A percentile compares a stretch with the other conserved stretches of the same genome.
phyloP scores from a whole-genome alignment of 2,888 invertebrate genomes.

The Pachliopta kotzebuea region DNA sequence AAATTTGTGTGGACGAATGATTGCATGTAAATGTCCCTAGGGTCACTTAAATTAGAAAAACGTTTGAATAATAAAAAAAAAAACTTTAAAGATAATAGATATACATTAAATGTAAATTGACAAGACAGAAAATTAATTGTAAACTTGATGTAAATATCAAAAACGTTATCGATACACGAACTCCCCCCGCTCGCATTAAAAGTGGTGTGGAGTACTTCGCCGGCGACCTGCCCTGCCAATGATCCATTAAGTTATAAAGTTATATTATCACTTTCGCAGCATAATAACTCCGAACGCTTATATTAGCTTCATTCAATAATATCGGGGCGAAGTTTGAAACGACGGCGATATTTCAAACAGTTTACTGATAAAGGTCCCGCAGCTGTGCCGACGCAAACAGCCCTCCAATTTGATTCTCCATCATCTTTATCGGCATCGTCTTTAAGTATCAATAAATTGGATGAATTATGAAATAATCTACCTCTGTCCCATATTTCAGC shows the following conservation, averaged over 20 bases:
- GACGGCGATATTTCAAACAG: constrained; percentile 29
- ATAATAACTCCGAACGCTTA: constrained; percentile 21
- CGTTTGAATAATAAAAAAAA: too few relatives aligned
- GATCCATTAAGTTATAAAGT: constrained; percentile 25
- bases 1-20: too few relatives aligned
- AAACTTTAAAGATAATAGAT: too few relatives aligned
- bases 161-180: too few relatives aligned
- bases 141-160: too few relatives aligned
- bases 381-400: constrained; percentile 25
- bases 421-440: constrained; percentile 27
- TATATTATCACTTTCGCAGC: constrained; percentile 24
- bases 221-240: constrained; percentile 6
- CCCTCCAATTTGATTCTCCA: constrained; percentile 25
- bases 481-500: constrained; percentile 2
- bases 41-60: too few relatives aligned
- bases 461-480: constrained; percentile 23
- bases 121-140: too few relatives aligned
- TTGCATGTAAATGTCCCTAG: too few relatives aligned
- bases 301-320: constrained; percentile 29
- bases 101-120: too few relatives aligned
- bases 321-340: constrained; percentile 26
- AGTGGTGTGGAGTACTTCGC: constrained; percentile 1
- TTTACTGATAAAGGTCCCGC: constrained; percentile 29
- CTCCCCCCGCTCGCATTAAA: background rate
- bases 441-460: constrained; percentile 25